Percentiles rank a stretch among this genome's conserved stretches.
These are phyloP conservation scores for Unio pictorum DNA, from an alignment of 2,888 invertebrate species.

Conservation along the genomic window DNA sequence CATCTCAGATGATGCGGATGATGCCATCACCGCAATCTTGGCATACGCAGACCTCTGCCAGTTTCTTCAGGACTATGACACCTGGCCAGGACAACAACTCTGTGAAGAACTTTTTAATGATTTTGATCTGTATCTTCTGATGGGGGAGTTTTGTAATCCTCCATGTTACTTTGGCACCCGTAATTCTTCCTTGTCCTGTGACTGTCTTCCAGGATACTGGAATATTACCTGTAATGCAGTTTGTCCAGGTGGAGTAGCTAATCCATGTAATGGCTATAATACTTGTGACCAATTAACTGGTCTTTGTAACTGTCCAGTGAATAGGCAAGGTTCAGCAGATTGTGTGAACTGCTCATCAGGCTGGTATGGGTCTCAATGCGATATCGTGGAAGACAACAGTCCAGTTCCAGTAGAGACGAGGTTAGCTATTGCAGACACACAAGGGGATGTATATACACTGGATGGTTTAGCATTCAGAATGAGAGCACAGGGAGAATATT, in stretches of 20 bases:
- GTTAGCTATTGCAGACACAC: conserved; percentile 24
- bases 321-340: conserved; percentile 32
- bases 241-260: conserved; percentile 52
- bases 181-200: conserved; percentile 20
- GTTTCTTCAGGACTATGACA: conserved; percentile 14
- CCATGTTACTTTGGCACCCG: too few relatives aligned
- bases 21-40: conserved; percentile 24
- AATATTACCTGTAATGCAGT: conserved; percentile 37
- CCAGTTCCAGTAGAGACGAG: too few relatives aligned
- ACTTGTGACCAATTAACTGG: conserved; percentile 46
- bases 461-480: conserved; percentile 42
- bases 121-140: too few relatives aligned
- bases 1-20: conserved; percentile 12
- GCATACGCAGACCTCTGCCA: conserved; percentile 49
- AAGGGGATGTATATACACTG: conserved; percentile 43
- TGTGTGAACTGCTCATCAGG: conserved; percentile 46
- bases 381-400: too few relatives aligned
- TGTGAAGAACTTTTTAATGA: conserved; percentile 26
- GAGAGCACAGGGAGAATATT: conserved; percentile 32
- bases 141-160: too few relatives aligned
- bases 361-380: conserved; percentile 48
- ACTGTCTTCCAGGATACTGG: conserved; percentile 45
- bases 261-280: conserved; percentile 51
- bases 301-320: conserved; percentile 47
- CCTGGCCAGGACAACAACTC: conserved; percentile 41